Percentiles rank a stretch among this genome's conserved stretches.
These are phyloP conservation scores for Cecidostiba fungosa DNA, from an alignment of 2,888 invertebrate genomes.

Conservation along the genomic window DNA sequence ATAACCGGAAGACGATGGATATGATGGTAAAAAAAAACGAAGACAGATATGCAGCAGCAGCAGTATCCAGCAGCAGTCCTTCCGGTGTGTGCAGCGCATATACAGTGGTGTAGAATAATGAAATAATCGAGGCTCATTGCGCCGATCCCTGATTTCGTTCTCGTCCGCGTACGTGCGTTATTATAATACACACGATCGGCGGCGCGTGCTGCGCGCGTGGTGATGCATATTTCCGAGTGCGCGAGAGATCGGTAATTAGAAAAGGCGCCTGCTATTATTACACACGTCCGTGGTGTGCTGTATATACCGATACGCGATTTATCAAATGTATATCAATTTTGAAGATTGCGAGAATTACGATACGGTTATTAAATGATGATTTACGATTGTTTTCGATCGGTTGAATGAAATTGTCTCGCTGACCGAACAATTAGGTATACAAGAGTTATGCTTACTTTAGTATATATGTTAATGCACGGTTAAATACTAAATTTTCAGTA, in stretches of 20 bases:
- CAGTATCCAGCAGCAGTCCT: constrained; percentile 2
- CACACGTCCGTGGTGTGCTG: background rate
- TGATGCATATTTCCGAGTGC: background rate
- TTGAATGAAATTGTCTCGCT: too few species aligned
- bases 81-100: background rate
- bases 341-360: constrained; percentile 28
- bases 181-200: background rate
- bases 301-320: background rate
- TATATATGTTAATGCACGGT: too few species aligned
- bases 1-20: background rate
- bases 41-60: constrained; percentile 6
- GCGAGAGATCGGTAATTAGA: background rate
- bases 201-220: background rate
- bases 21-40: background rate
- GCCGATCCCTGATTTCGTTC: constrained; percentile 21
- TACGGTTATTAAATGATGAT: background rate
- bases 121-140: constrained; percentile 35
- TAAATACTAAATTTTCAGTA: too few species aligned
- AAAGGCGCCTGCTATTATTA: constrained; percentile 12
- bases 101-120: background rate
- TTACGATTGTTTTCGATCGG: too few species aligned
- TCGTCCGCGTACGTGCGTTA: background rate
- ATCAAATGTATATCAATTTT: constrained; percentile 51
- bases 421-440: too few species aligned
- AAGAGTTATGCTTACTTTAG: too few species aligned